Conservation (phyloP, 64 coral and sea anemone species). For the Pocillopora verrucosa region DNA sequence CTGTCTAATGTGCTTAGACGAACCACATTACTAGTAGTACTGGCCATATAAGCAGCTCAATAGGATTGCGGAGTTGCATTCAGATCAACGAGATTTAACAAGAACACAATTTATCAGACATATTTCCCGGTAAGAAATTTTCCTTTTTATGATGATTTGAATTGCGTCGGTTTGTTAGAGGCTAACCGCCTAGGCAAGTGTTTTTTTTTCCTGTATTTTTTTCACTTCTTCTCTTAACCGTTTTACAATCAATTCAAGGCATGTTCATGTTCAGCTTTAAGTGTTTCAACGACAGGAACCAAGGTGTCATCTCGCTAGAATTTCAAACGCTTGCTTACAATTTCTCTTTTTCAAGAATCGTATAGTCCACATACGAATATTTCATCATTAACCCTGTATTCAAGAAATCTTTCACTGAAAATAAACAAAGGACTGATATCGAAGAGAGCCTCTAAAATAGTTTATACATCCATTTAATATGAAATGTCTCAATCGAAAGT, state of each 20-base stretch:
- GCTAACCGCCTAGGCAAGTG: background rate
- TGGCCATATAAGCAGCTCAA: slow-evolving; percentile 11
- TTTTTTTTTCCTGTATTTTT: background rate
- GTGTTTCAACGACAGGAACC: background rate
- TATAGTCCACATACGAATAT: too few species aligned
- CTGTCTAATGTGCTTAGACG: slow-evolving; percentile 15
- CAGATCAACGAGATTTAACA: background rate
- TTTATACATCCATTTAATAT: too few species aligned
- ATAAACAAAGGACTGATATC: too few species aligned
- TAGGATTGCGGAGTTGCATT: background rate
- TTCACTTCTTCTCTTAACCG: background rate
- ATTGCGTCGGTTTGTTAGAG: background rate
- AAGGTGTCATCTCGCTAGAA: background rate
- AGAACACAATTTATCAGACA: background rate
- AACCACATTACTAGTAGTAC: background rate
- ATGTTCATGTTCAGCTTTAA: background rate
- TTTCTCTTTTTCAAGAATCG: too few species aligned
- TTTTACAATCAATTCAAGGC: background rate
- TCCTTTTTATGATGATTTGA: background rate
- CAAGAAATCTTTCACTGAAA: too few species aligned
- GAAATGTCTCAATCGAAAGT: too few species aligned
- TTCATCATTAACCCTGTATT: too few species aligned
- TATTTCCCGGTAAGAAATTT: background rate
- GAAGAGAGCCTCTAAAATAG: too few species aligned
- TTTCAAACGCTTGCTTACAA: too few species aligned